phyloP scores from a whole-genome alignment of 2,797 vertebrate genomes.

The Sebastiscus tertius region DNA sequence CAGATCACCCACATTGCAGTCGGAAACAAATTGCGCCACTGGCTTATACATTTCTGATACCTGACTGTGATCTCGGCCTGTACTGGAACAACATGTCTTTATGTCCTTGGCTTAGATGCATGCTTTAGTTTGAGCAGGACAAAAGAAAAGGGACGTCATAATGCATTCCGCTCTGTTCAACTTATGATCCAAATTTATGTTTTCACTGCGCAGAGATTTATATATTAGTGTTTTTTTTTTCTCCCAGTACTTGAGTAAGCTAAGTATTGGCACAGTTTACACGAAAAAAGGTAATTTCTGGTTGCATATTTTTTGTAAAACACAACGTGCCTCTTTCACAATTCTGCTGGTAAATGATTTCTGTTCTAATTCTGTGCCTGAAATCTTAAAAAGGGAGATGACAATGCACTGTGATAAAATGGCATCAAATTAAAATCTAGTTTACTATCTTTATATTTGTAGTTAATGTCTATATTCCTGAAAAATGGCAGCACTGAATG shows the following conservation, averaged over 20 bases:
- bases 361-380: constrained; percentile 24
- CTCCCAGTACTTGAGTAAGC: background rate
- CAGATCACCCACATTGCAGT: background rate
- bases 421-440: background rate
- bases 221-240: background rate
- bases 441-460: constrained; percentile 34
- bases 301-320: constrained; percentile 13
- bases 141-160: background rate
- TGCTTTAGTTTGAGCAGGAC: constrained; percentile 26
- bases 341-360: constrained; percentile 15
- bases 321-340: constrained; percentile 44
- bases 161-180: background rate
- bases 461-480: constrained; percentile 3
- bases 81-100: background rate
- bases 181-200: background rate
- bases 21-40: background rate
- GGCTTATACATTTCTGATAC: background rate
- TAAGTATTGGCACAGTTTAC: background rate
- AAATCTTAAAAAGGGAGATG: constrained; percentile 16
- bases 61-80: background rate
- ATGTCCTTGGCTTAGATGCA: constrained; percentile 35
- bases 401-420: constrained; percentile 6
- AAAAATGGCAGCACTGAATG: background rate
- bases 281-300: background rate
- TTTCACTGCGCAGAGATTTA: constrained; percentile 15